Evolutionary conservation across 2,888 invertebrate genomes (phyloP), one percentile per base, ranked within the genome.

Genomic region (Agrenia bidenticulata): DNA sequence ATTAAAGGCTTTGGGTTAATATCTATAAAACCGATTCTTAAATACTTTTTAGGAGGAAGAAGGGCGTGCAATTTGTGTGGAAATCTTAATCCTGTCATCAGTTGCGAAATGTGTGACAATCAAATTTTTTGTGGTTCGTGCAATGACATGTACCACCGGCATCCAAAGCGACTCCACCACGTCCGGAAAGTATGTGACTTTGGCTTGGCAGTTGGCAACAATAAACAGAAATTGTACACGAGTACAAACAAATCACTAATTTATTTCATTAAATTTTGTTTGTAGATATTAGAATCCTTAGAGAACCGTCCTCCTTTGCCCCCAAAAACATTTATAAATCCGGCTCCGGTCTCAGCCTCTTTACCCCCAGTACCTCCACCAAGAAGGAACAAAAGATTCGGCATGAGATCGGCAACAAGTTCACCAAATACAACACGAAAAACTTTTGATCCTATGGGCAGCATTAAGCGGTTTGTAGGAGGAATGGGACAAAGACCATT

Each of bases 111-210:
- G 79, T 94, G 94, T 80, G 85, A 85, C 42, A 86, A 87, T 21
- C 91, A 92, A 77, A 89, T 89, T 63, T 92, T 93, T 76, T 94
- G 94, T 79, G 86, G 89, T 64, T 90, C 92, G 51, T 94, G 94
- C 82, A 94, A 94, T 79, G 92, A 93, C 79, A 93, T 94, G 90
- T 94, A 92, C 81, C 94, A 94, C 80, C 85, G 92, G 71, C 94
- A 94, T 80, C 94, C 94, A 0, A 93, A 94, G 78, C 83, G 94
- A 69, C 87, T 89, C 76, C 84, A 85, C 71, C 94, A 94, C 79
- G 83, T 87, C 72, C 83, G 94, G 78, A 88, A 89, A 84, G 90
- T 89, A 80, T 78, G 77, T 74, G 37, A 5, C 32, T 55, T 24
- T 45, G 13, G 15, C 45, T 17, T 17, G 5, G 17, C 4, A 45